Evolutionary conservation across 1,140 invertebrate genomes (phyloP), one percentile per base, ranked within the genome.

Genomic region (Drusus annulatus): DNA sequence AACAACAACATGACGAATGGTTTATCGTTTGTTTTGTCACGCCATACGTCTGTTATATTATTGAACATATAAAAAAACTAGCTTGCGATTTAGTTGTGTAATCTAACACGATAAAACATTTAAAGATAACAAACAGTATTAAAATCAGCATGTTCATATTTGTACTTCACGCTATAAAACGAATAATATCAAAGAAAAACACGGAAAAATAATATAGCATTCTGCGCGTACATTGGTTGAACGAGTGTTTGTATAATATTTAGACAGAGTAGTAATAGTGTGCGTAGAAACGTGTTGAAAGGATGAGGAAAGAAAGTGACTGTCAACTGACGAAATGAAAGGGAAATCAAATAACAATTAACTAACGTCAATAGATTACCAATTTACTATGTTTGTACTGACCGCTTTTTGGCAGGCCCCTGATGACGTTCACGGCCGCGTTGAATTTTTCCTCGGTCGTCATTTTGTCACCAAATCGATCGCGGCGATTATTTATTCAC

Each of bases 321-420:
- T 25, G 50, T 16, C 28, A 17, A 68, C 28, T 68, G 16, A 31
- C n/a, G 79, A 75, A 54, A 52, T 69, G 78, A 79, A 54, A 16
- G 56, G 54, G 13, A 78, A 74, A 69, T 28, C 65, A 45, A 74
- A 58, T 50, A 65, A 16, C 31, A 62, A 36, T 76, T 28, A 23
- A 51, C 25, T 31, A n/a, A 68, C 10, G 36, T 45, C 36, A 45
- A 60, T n/a, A 80, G 63, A 45, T 58, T 78, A 77, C 58, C n/a
- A 65, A 36, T 54, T 65, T 21, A 45, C 8, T 13, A 13, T 13
- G 36, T 45, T 5, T 7, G 51, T 69, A 85, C 91, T 91, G 88
- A 96, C 96, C 96, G 92, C 96, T 94, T 92, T 96, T 97, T 62
- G 96, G 96, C 82, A 97, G 91, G 90, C 93, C 95, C 86, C 93